Conservation (phyloP, 2,113 vertebrate genomes). For the Mus musculus region GRCm39 chr9:110879501-110880000, state of each 20-base stretch:
- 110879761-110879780: not conserved
- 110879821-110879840: not conserved
- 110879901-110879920: not conserved
- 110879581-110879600: not conserved
- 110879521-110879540: not conserved
- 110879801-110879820: not conserved
- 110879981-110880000: not conserved
- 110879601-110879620: not conserved
- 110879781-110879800: rapidly evolving
- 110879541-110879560: not conserved
- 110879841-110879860: not conserved
- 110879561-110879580: not conserved
- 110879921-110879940: not conserved
- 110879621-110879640: not conserved
- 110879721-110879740: not conserved
- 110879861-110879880: not conserved
- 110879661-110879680: not conserved
- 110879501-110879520: not conserved
- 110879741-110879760: not conserved
- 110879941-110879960: not conserved
- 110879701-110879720: not conserved
- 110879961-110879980: not conserved
- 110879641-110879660: too few relatives aligned
- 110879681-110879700: not conserved
- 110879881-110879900: not conserved